Evolutionary conservation across 2,113 vertebrate genomes (phyloP), one percentile per base, ranked within the genome.

Genomic region (Athene cunicularia): DNA sequence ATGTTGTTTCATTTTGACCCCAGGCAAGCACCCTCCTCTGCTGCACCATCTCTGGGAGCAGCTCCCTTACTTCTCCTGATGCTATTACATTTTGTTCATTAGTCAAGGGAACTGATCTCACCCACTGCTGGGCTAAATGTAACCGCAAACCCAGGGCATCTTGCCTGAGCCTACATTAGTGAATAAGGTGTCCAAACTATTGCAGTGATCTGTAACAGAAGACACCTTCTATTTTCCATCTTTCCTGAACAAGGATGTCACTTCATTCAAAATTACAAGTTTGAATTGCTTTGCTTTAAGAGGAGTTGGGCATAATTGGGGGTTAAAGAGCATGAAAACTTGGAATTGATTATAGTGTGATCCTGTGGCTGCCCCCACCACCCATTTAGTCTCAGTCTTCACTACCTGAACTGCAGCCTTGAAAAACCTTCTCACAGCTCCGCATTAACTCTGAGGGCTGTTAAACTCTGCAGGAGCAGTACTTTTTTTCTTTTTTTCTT

Each of bases 401-500:
- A 19, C 18, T 13, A 4, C 8, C 33, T 53, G 18, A 66, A 43
- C 16, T 50, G 30, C 56, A 90, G 50, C 64, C 70, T 35, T 59
- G 60, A 72, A 55, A 96, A 86, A 12, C 33, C 14, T 52, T 37
- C 81, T 70, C 7, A 3, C 23, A 71, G 50, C 35, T 90, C 55
- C 45, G 5, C 21, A 5, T 26, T 45, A 58, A 62, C n/a, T 28
- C 70, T 73, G n/a, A 14, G 27, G 19, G 39, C 11, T 81, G 23
- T 43, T 37, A 62, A 53, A 64, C 9, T 50, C 45, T 32, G 33
- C 24, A 72, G 41, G 19, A 52, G 3, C 5, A 45, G 4, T 12
- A 10, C 0, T 7, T 35, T 20, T 32, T 11, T 33, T 9, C 6
- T 2, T 8, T 2, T 24, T 35, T 16, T 20, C 30, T 32, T 14